phyloP scores from a whole-genome alignment of 2,888 invertebrate species.

The Oegoconia quadripuncta region DNA sequence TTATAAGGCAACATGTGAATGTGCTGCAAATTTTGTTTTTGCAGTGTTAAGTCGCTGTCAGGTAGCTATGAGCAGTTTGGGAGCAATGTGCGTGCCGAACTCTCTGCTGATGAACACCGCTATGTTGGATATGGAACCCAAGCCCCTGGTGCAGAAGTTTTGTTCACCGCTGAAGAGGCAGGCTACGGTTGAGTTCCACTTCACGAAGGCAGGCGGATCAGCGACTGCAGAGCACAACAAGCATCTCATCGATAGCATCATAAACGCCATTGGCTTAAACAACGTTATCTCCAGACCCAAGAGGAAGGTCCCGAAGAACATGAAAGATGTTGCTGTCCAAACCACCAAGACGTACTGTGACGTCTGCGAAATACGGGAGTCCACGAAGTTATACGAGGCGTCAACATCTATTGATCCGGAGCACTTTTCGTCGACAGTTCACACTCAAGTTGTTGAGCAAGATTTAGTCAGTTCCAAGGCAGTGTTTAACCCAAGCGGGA shows the following conservation, averaged over 20 bases:
- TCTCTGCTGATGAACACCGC: constrained; percentile 49
- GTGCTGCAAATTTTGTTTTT: constrained; percentile 45
- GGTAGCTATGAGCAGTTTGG: constrained; percentile 49
- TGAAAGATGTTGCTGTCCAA: constrained; percentile 60
- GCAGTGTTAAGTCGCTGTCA: constrained; percentile 67
- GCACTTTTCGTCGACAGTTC: constrained; percentile 48
- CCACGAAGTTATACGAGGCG: constrained; percentile 34
- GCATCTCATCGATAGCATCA: constrained; percentile 58
- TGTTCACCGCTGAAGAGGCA: constrained; percentile 69
- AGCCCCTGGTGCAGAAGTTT: constrained; percentile 46
- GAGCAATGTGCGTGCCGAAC: constrained; percentile 51
- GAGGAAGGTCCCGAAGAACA: constrained; percentile 43
- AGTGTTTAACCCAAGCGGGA: constrained; percentile 60
- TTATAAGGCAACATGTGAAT: constrained; percentile 16
- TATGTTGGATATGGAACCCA: constrained; percentile 37
- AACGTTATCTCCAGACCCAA: constrained; percentile 49
- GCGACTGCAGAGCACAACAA: constrained; percentile 51
- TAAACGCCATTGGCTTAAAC: constrained; percentile 51
- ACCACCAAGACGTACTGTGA: constrained; percentile 61
- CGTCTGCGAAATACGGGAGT: constrained; percentile 60
- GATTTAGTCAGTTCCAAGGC: constrained; percentile 61
- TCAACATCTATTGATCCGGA: constrained; percentile 46
- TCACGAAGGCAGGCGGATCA: constrained; percentile 42
- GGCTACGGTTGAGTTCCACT: constrained; percentile 51
- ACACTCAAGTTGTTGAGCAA: constrained; percentile 67